Evolutionary conservation across 2,797 vertebrate genomes (phyloP).

Genomic region (Fratercula arctica): DNA sequence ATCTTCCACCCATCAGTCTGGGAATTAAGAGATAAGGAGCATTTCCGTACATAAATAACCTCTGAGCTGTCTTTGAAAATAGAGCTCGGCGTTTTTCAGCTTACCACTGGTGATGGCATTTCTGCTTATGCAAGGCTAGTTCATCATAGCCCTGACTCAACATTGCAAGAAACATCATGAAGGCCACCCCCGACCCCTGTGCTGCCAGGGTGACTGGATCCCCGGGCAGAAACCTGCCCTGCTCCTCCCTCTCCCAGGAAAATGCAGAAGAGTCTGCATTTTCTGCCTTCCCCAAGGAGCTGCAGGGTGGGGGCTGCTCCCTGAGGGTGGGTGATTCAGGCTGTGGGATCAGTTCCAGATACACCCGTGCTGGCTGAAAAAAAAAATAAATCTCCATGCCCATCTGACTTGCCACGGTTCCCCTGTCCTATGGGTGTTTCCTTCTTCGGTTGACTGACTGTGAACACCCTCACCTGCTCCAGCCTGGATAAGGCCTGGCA

Average conservation of each 20-base stretch:
- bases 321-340: background rate
- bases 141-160: constrained; percentile 61
- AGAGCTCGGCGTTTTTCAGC: constrained; percentile 45
- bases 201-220: constrained; percentile 32
- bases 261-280: constrained; percentile 9
- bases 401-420: background rate
- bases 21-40: constrained; percentile 70
- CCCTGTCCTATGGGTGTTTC: background rate
- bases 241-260: constrained; percentile 19
- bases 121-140: constrained; percentile 60
- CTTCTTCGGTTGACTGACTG: fast-evolving
- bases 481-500: background rate
- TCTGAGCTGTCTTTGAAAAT: constrained; percentile 70
- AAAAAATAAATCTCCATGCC: background rate
- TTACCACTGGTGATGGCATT: constrained; percentile 40
- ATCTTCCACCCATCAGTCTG: constrained; percentile 71
- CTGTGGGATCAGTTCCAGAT: background rate
- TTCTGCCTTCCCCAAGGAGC: background rate
- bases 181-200: constrained; percentile 45
- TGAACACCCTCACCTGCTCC: fast-evolving
- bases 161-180: constrained; percentile 1
- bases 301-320: background rate
- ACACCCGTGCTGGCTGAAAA: background rate
- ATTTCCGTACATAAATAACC: constrained; percentile 71
- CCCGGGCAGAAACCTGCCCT: background rate